Evolutionary conservation across 2,888 invertebrate species (phyloP).

Genomic region (Halocaridina rubra): DNA sequence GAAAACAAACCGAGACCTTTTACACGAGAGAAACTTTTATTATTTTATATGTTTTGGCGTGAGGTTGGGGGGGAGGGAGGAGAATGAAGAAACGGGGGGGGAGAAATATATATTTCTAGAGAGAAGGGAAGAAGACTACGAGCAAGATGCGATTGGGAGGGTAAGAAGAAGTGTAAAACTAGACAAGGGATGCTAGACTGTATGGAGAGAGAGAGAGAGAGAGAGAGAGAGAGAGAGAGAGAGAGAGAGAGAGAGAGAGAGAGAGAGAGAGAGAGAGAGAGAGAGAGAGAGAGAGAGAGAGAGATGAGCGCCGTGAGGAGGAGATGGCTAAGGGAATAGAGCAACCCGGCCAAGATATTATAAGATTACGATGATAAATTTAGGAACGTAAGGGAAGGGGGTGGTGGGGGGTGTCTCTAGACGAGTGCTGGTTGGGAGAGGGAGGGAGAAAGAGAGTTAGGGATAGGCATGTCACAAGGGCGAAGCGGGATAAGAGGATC

Average conservation of each 20-base stretch:
- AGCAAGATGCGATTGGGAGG: too few relatives aligned
- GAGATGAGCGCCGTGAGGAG: not conserved
- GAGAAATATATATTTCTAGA: not conserved
- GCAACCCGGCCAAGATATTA: constrained; percentile 1
- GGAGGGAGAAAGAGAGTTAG: too few relatives aligned
- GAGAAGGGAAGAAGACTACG: not conserved
- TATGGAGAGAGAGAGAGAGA: not conserved
- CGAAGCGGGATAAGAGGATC: too few relatives aligned
- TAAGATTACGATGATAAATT: constrained; percentile 24
- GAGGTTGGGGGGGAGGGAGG: not conserved
- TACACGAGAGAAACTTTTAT: not conserved
- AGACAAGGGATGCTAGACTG: too few relatives aligned
- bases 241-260: not conserved
- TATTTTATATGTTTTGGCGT: constrained; percentile 16
- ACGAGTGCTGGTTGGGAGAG: too few relatives aligned
- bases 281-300: not conserved
- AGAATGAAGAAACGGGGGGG: not conserved
- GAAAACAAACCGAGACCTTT: not conserved
- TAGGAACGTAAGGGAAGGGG: not conserved
- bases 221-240: not conserved
- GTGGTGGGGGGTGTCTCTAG: not conserved
- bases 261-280: not conserved
- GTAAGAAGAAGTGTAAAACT: too few relatives aligned
- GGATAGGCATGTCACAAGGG: too few relatives aligned
- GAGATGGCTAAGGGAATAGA: not conserved